Base-by-base conservation (phyloP, 2,797 vertebrate genomes). In the Anas bernieri region DNA sequence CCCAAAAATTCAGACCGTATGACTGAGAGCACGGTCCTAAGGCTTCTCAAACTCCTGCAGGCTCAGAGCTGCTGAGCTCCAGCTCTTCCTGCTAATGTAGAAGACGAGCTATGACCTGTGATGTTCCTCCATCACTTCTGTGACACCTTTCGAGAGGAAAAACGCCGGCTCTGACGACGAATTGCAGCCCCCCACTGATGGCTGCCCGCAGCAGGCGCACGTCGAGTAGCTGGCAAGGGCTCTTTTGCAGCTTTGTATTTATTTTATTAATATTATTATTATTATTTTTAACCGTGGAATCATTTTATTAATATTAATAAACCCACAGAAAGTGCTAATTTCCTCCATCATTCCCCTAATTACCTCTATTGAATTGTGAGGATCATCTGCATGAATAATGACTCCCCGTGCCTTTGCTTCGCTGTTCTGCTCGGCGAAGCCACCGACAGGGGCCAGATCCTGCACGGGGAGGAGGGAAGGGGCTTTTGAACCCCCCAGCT, bases 301-400 rank as follows among this genome's bases (percentile, higher is more conserved):
- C 96, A 86, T 97, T 98, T 98, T 98, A 98, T 98, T 98, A 98
- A 98, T 98, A 98, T 98, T 98, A 98, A 98, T 98, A 98, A 95
- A 98, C 97, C 96, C 86, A 14, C 88, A 96, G 96, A 97, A 97
- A 98, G 96, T 97, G 95, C 97, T 98, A 97, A 98, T 98, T 98
- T 98, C 97, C 97, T 98, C 95, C 97, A 96, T 97, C 97, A 97
- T 97, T 97, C 97, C 94, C 97, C 97, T 98, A 98, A 98, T 98
- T 98, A 97, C 95, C 95, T 96, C 96, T 94, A 98, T 97, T 98
- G 98, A 97, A 97, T 98, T 97, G 97, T 95, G 94, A 97, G 96
- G 83, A 90, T 97, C 97, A 98, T 98, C 97, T 98, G 96, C 97
- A 98, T 98, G 97, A 98, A 95, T 98, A 98, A 98, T 97, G 96